Percentiles rank a stretch among this genome's conserved stretches.
These are phyloP conservation scores for Matsumyia berberina DNA, from an alignment of 2,888 invertebrate species.

Conservation along the genomic window DNA sequence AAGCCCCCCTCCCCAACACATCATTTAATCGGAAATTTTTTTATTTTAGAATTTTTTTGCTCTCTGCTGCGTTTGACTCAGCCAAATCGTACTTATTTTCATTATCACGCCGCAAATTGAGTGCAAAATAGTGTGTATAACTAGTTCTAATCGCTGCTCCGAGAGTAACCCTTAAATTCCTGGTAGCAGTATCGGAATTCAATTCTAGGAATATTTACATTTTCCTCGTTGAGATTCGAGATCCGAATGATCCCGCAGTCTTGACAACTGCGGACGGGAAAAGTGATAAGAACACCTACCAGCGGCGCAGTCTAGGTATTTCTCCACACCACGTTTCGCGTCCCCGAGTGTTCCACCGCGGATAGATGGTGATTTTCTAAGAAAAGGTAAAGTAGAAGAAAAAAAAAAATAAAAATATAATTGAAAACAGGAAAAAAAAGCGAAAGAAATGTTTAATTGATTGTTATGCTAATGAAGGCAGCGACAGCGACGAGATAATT, in stretches of 20 bases:
- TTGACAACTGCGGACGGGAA: background rate
- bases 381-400: slow-evolving; percentile 20
- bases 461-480: slow-evolving; percentile 35
- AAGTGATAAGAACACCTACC: slow-evolving; percentile 48
- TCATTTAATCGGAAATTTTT: slow-evolving; percentile 45
- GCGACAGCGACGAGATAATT: slow-evolving; percentile 1
- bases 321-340: background rate
- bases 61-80: slow-evolving; percentile 31
- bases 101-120: background rate
- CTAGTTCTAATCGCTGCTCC: slow-evolving; percentile 17
- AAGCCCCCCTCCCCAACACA: background rate
- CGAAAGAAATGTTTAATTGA: slow-evolving; percentile 16
- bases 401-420: background rate
- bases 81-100: slow-evolving; percentile 16
- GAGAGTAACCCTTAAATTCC: slow-evolving; percentile 1
- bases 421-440: slow-evolving; percentile 27
- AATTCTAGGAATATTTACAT: slow-evolving; percentile 67
- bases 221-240: slow-evolving; percentile 6
- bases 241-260: background rate
- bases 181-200: slow-evolving; percentile 45
- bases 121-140: background rate
- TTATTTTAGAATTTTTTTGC: background rate
- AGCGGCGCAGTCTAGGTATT: background rate
- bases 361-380: slow-evolving; percentile 16
- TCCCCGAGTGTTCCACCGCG: background rate